Evolutionary conservation across 2,797 vertebrate genomes (phyloP).

Genomic region (Vireo griseus): DNA sequence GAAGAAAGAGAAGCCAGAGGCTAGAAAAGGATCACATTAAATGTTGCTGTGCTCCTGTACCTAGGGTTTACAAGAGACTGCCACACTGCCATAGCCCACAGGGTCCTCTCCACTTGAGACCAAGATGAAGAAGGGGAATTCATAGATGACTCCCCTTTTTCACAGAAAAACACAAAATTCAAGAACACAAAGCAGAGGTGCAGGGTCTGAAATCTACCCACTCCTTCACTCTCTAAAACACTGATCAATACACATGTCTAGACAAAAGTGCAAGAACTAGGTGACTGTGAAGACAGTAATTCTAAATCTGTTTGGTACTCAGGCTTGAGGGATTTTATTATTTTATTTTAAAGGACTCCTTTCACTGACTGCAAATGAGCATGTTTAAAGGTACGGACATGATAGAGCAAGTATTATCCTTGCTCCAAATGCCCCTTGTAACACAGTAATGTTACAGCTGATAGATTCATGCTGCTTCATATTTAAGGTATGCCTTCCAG

Average conservation of each 20-base stretch:
- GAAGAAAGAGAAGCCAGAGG: not conserved
- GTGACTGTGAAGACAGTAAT: not conserved
- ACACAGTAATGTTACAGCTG: not conserved
- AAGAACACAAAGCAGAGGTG: not conserved
- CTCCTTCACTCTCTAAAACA: not conserved
- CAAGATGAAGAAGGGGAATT: not conserved
- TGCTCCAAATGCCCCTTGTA: not conserved
- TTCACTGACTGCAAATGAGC: not conserved
- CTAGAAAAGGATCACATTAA: not conserved
- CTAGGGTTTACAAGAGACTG: not conserved
- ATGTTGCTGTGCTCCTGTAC: not conserved
- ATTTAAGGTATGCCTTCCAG: not conserved
- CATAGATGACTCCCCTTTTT: not conserved
- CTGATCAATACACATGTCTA: not conserved
- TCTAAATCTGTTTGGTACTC: not conserved
- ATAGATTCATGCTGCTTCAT: not conserved
- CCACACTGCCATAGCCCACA: accelerated
- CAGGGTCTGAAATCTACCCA: not conserved
- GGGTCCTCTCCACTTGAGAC: not conserved
- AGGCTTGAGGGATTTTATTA: not conserved
- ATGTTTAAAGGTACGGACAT: not conserved
- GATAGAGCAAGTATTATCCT: not conserved
- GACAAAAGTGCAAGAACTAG: not conserved
- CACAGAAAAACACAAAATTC: not conserved
- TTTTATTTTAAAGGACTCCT: not conserved